These are phyloP conservation scores for Brachionus rubens DNA, from an alignment of 1,140 invertebrate genomes.

Conservation along the genomic window DNA sequence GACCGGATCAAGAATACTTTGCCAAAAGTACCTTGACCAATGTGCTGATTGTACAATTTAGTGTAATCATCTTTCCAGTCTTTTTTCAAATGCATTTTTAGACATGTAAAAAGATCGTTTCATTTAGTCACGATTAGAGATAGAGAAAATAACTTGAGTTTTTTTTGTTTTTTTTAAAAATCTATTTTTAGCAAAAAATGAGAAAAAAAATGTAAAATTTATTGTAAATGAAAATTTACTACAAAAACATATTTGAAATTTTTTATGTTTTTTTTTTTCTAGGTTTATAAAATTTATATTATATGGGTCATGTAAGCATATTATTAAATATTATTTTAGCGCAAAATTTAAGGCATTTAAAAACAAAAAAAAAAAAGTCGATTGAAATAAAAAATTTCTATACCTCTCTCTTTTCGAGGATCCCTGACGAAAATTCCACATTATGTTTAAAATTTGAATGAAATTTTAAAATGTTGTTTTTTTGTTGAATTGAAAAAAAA, in stretches of 20 bases:
- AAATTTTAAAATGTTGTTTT: no score
- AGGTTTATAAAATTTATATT: background rate
- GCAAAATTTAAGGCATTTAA: background rate
- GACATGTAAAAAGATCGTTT: background rate
- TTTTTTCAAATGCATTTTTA: constrained; percentile 14
- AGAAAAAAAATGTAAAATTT: no score
- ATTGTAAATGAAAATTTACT: no score
- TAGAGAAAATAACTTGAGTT: background rate
- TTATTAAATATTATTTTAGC: no score
- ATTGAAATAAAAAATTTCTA: background rate
- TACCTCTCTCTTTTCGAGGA: no score
- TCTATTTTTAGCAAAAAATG: no score
- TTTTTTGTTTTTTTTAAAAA: no score
- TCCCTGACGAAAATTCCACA: no score
- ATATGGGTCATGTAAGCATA: background rate
- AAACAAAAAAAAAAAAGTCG: background rate
- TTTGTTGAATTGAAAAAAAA: no score
- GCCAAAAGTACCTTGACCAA: constrained; percentile 43
- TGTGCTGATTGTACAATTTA: background rate
- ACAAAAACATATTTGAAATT: no score
- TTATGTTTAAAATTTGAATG: no score
- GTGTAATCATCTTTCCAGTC: constrained; percentile 40
- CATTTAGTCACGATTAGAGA: background rate
- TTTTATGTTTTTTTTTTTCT: no score
- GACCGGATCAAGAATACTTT: constrained; percentile 24